phyloP scores from a whole-genome alignment of 2,113 vertebrate species.

The Empidonax traillii region DNA sequence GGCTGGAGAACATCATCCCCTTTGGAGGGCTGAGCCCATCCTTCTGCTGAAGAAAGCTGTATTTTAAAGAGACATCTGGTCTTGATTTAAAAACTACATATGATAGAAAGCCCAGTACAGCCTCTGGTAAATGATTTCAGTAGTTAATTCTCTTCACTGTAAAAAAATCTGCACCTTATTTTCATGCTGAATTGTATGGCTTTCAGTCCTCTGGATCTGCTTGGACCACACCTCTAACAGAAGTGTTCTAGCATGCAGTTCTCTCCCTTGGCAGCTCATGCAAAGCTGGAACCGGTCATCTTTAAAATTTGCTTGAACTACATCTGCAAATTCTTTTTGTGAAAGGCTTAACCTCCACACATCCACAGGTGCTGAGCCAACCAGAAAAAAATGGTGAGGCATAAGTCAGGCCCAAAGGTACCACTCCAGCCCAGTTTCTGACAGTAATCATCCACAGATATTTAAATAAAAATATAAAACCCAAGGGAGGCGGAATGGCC shows the following conservation, averaged over 20 bases:
- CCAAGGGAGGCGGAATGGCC: neutral
- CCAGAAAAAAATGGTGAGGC: neutral
- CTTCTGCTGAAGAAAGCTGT: neutral
- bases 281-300: neutral
- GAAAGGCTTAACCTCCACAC: neutral
- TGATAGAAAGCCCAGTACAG: neutral
- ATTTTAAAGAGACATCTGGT: neutral
- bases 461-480: neutral
- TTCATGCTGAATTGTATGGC: neutral
- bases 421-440: neutral
- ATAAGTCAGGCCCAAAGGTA: neutral
- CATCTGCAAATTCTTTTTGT: neutral
- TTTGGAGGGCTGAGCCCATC: neutral
- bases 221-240: neutral
- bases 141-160: constrained; percentile 17
- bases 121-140: constrained; percentile 16
- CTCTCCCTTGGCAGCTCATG: neutral
- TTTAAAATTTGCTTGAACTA: neutral
- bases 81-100: constrained; percentile 11
- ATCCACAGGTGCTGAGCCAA: neutral
- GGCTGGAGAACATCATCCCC: neutral
- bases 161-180: constrained; percentile 41
- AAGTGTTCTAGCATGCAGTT: neutral
- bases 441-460: neutral
- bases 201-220: neutral